These are phyloP conservation scores for Aproaerema taeniolella DNA, from an alignment of 2,888 invertebrate genomes.

Conservation along the genomic window DNA sequence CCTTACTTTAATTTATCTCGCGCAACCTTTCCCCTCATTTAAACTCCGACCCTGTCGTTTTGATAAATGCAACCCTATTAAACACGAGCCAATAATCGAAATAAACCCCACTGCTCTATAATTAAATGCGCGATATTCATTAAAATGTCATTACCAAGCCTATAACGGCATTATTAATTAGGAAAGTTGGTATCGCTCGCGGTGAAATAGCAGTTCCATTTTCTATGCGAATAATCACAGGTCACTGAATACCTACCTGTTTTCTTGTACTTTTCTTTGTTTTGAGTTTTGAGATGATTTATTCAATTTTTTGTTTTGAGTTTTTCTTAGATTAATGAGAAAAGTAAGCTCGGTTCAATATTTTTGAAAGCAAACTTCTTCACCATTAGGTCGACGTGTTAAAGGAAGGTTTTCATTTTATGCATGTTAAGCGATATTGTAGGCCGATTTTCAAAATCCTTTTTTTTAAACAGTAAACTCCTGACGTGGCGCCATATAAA, in stretches of 20 bases:
- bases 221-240: slow-evolving; percentile 16
- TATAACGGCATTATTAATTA: slow-evolving; percentile 21
- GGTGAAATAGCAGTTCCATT: slow-evolving; percentile 10
- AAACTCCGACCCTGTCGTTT: too few species aligned
- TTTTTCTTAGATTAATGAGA: neutral
- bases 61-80: neutral
- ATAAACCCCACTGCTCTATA: slow-evolving; percentile 1
- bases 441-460: too few species aligned
- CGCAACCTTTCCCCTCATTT: too few species aligned
- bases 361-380: too few species aligned
- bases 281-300: neutral
- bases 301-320: neutral
- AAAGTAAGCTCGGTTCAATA: too few species aligned
- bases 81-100: neutral
- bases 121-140: slow-evolving; percentile 16
- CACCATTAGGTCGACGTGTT: too few species aligned
- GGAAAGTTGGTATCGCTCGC: slow-evolving; percentile 15
- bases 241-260: too few species aligned
- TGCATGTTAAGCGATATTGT: too few species aligned
- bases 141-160: slow-evolving; percentile 20
- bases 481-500: too few species aligned
- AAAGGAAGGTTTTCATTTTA: too few species aligned
- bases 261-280: neutral
- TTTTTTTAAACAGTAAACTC: too few species aligned
- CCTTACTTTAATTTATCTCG: too few species aligned